Percentiles rank a stretch among this genome's conserved stretches.
Evolutionary conservation across 2,888 invertebrate genomes (phyloP).

Genomic region (Orchesella flavescens): DNA sequence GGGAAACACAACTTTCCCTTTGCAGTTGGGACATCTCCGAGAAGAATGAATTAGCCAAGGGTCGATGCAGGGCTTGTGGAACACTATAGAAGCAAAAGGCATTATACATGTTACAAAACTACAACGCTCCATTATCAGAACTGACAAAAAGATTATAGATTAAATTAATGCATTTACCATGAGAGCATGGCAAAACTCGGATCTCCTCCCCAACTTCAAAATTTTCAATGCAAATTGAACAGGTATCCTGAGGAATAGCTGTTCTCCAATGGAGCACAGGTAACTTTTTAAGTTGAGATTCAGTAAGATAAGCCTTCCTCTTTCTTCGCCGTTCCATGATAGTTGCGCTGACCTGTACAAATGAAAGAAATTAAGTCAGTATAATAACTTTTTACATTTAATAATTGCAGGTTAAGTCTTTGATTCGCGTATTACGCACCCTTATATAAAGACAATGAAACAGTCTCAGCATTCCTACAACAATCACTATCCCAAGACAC

Average conservation of each 20-base stretch:
- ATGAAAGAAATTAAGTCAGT: too few relatives aligned
- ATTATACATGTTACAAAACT: too few relatives aligned
- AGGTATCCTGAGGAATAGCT: slow-evolving; percentile 67
- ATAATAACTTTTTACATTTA: neutral
- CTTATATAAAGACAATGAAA: slow-evolving; percentile 62
- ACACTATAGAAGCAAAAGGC: slow-evolving; percentile 51
- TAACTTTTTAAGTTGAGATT: slow-evolving; percentile 64
- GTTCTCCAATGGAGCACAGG: slow-evolving; percentile 65
- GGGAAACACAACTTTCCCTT: slow-evolving; percentile 79
- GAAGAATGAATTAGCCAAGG: slow-evolving; percentile 67
- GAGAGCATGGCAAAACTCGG: slow-evolving; percentile 67
- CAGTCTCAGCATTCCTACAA: slow-evolving; percentile 53
- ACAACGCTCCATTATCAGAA: too few relatives aligned
- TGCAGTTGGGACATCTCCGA: slow-evolving; percentile 68
- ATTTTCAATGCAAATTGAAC: slow-evolving; percentile 67
- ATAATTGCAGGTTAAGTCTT: neutral
- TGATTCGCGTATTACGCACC: slow-evolving; percentile 24
- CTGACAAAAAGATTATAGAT: too few relatives aligned
- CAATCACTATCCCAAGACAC: slow-evolving; percentile 58
- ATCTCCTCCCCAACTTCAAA: slow-evolving; percentile 66
- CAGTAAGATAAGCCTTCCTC: slow-evolving; percentile 78
- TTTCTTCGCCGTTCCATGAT: slow-evolving; percentile 76
- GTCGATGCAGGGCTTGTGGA: slow-evolving; percentile 67
- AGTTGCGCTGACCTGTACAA: slow-evolving; percentile 54
- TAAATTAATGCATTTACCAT: slow-evolving; percentile 46